phyloP scores from a whole-genome alignment of 2,888 invertebrate genomes.

The Trisateles emortualis region DNA sequence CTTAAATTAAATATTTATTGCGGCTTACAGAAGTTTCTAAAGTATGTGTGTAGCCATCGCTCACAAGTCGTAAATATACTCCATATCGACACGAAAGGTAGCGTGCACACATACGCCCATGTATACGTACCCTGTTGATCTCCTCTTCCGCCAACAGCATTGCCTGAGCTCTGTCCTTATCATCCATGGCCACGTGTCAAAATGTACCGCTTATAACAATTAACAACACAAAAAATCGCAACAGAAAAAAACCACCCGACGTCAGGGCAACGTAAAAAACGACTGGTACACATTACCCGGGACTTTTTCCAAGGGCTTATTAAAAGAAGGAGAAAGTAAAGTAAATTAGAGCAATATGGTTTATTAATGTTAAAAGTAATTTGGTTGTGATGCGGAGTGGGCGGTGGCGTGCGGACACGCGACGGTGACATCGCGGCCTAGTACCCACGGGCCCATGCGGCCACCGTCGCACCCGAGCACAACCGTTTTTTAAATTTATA shows the following conservation, averaged over 20 bases:
- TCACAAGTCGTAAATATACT: conserved; percentile 32
- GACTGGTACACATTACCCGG: conserved; percentile 80
- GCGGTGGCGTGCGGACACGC: conserved; percentile 74
- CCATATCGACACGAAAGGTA: conserved; percentile 33
- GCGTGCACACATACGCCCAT: conserved; percentile 41
- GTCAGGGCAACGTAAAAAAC: conserved; percentile 81
- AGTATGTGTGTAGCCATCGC: conserved; percentile 32
- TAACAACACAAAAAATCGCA: conserved; percentile 48
- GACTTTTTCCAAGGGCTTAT: conserved; percentile 79
- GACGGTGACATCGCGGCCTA: conserved; percentile 55
- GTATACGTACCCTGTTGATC: conserved; percentile 67
- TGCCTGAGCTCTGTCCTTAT: conserved; percentile 61
- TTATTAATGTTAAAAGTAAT: conserved; percentile 85
- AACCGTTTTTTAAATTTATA: conserved; percentile 39
- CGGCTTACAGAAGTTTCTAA: conserved; percentile 32
- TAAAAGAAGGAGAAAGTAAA: conserved; percentile 84
- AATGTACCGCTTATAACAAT: conserved; percentile 49
- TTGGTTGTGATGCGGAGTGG: conserved; percentile 70
- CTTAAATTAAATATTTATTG: conserved; percentile 32
- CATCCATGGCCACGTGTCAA: conserved; percentile 58
- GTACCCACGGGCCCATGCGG: conserved; percentile 49
- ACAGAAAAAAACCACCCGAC: conserved; percentile 74
- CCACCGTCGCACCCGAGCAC: conserved; percentile 24
- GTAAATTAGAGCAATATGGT: conserved; percentile 84
- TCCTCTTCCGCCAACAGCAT: conserved; percentile 79